Evolutionary conservation across 1,140 invertebrate genomes (phyloP), one percentile per base, ranked within the genome.

Genomic region (Triops longicaudatus): DNA sequence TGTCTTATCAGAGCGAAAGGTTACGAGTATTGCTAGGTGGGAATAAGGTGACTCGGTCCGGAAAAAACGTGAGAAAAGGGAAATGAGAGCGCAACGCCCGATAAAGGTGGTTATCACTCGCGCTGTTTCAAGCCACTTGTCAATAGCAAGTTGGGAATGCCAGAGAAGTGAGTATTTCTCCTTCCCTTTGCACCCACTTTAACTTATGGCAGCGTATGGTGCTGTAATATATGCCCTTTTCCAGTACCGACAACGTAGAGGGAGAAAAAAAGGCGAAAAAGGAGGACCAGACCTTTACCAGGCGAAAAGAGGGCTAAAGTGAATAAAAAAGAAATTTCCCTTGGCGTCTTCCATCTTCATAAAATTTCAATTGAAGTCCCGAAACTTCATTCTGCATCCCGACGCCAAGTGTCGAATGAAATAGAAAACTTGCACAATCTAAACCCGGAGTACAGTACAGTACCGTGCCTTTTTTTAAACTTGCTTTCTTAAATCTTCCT

Each of bases 261-360:
- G 17, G 22, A 22, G 22, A 63, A 63, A n/a, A 63, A 17, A 63
- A 22, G 17, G 14, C 10, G 3, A 63, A 63, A 63, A 63, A 22
- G 14, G 50, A n/a, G 50, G 14, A 63, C 17, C 10, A 63, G 50
- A 63, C 50, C 22, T 63, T n/a, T 63, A 63, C 50, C 14, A 22
- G 50, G 6, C 4, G 17, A 5, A 63, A 63, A 63, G 22, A 63
- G 22, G 14, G 50, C 17, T 9, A 63, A 63, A 22, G 22, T 63
- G 50, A 63, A 63, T 63, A 63, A 63, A 22, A 14, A 63, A 63
- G 50, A 63, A 63, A 63, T 63, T 63, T 63, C 50, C 50, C 50
- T 63, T 63, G 50, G 50, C 50, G 50, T 63, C 50, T 63, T 63
- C 50, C 50, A 63, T 63, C 50, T 63, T 63, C 50, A 63, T 63